Percentiles rank a stretch among this genome's conserved stretches.
Evolutionary conservation across 1,140 invertebrate genomes (phyloP).

Genomic region (Aleiodes sp.): DNA sequence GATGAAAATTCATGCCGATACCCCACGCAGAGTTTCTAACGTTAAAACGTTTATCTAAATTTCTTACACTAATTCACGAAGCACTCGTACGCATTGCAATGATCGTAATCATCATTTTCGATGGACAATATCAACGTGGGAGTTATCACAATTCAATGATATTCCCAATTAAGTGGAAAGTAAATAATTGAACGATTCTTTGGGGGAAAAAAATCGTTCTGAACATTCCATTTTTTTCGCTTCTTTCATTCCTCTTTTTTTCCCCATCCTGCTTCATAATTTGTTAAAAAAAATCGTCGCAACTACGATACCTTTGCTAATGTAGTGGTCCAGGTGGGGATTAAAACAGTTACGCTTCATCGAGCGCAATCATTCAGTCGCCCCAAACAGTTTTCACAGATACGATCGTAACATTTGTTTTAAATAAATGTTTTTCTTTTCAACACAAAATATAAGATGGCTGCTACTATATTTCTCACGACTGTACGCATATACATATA

Average conservation of each 20-base stretch:
- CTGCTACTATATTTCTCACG: conserved; percentile 62
- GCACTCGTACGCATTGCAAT: not conserved
- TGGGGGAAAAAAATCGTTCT: too few relatives aligned
- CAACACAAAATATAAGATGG: conserved; percentile 68
- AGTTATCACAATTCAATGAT: too few relatives aligned
- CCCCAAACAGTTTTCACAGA: conserved; percentile 56
- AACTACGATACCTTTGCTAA: conserved; percentile 60
- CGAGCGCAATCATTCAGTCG: conserved; percentile 55
- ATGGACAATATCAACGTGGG: too few relatives aligned
- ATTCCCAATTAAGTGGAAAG: too few relatives aligned
- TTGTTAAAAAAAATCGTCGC: not conserved
- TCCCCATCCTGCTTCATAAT: not conserved
- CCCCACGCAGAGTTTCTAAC: conserved; percentile 7
- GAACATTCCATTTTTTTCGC: not conserved
- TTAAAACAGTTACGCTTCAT: conserved; percentile 61
- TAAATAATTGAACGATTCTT: too few relatives aligned
- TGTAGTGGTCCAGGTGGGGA: conserved; percentile 62
- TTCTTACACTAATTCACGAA: not conserved
- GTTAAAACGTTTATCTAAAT: conserved; percentile 21
- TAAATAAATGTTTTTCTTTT: conserved; percentile 65
- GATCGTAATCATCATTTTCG: not conserved
- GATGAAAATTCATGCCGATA: conserved; percentile 11
- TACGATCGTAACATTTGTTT: conserved; percentile 61
- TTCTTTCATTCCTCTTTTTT: not conserved
- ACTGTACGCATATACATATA: conserved; percentile 46